A percentile compares a stretch with the other conserved stretches of the same genome.
Conservation (phyloP, 2,113 vertebrate species). For the Cheilinus undulatus region DNA sequence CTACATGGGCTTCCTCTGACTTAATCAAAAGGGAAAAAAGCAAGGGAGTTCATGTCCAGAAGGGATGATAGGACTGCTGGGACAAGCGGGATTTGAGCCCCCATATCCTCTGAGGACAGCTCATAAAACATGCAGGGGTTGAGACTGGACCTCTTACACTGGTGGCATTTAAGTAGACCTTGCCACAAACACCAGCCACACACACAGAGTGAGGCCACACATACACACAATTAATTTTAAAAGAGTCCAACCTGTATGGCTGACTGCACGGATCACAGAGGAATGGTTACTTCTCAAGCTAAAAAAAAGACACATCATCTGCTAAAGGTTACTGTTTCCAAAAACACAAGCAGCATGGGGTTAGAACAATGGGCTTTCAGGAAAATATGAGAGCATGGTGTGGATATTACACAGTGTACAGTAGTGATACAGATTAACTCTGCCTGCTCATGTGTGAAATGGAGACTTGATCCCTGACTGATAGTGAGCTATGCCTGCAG, state of each 20-base stretch:
- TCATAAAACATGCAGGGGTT: slow-evolving; percentile 84
- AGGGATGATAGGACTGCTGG: slow-evolving; percentile 73
- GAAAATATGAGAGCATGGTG: slow-evolving; percentile 36
- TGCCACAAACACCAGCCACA: slow-evolving; percentile 59
- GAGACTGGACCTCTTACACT: slow-evolving; percentile 70
- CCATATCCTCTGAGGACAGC: slow-evolving; percentile 77
- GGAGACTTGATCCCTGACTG: slow-evolving; percentile 84
- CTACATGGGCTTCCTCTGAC: slow-evolving; percentile 57
- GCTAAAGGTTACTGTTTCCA: slow-evolving; percentile 51
- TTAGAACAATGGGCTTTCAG: slow-evolving; percentile 60
- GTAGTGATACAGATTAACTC: slow-evolving; percentile 85
- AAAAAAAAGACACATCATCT: slow-evolving; percentile 50
- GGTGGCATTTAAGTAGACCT: slow-evolving; percentile 70
- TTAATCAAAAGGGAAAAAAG: slow-evolving; percentile 10
- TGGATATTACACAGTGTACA: slow-evolving; percentile 71
- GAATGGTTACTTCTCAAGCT: slow-evolving; percentile 16
- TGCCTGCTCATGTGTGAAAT: slow-evolving; percentile 86
- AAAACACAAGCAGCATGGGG: slow-evolving; percentile 49
- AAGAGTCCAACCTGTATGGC: slow-evolving; percentile 20
- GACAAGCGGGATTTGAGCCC: slow-evolving; percentile 80
- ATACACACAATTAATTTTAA: slow-evolving; percentile 47
- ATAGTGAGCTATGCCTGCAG: slow-evolving; percentile 67
- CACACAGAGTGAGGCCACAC: slow-evolving; percentile 29
- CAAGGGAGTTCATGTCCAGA: slow-evolving; percentile 22
- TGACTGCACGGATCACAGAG: slow-evolving; percentile 22